Evolutionary conservation across 2,113 vertebrate species (phyloP).

Genomic region (Poeciliopsis turrubarensis): DNA sequence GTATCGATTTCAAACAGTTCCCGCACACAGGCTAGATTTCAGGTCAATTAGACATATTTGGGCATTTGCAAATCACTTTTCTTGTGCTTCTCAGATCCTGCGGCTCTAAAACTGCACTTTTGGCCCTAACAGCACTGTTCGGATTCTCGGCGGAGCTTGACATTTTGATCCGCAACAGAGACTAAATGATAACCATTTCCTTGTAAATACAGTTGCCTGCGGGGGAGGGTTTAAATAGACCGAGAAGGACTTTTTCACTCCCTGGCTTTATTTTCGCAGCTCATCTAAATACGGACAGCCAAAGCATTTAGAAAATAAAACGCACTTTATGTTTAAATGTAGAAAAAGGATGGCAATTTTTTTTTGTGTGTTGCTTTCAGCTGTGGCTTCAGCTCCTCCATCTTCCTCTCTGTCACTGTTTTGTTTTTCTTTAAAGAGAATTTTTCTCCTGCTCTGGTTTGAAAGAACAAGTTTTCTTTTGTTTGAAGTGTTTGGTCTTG

Average conservation of each 20-base stretch:
- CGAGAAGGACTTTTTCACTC: constrained; percentile 73
- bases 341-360: constrained; percentile 23
- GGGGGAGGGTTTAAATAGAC: constrained; percentile 77
- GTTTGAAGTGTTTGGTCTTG: constrained; percentile 72
- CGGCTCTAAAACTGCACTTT: constrained; percentile 80
- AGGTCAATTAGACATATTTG: constrained; percentile 84
- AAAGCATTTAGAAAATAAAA: constrained; percentile 42
- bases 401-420: constrained; percentile 41
- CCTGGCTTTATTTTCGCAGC: constrained; percentile 72
- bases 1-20: constrained; percentile 78
- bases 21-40: constrained; percentile 75
- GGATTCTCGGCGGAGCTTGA: constrained; percentile 79
- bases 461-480: constrained; percentile 63
- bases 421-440: constrained; percentile 61
- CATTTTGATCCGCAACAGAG: constrained; percentile 81
- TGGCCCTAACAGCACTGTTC: constrained; percentile 75
- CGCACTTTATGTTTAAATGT: constrained; percentile 21
- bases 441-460: constrained; percentile 51
- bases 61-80: constrained; percentile 79
- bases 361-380: constrained; percentile 29
- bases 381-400: constrained; percentile 27
- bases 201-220: constrained; percentile 79
- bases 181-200: constrained; percentile 82
- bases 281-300: constrained; percentile 63
- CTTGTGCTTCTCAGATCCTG: constrained; percentile 70